Conservation (phyloP, 2,797 vertebrate genomes). For the Helarctos malayanus region DNA sequence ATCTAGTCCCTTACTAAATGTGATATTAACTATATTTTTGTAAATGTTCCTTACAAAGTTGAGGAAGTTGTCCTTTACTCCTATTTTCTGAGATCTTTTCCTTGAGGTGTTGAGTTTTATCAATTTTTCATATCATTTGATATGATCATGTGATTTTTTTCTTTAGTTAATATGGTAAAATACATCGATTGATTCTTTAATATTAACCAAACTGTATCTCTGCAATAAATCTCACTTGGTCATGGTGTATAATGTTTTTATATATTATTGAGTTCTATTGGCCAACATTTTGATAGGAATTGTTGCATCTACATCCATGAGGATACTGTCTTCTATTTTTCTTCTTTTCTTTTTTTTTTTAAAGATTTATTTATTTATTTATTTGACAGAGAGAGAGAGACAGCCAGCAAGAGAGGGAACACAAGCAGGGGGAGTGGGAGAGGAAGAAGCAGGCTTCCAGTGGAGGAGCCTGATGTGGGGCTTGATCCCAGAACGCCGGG, state of each 20-base stretch:
- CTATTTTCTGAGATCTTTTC: neutral
- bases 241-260: neutral
- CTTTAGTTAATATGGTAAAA: neutral
- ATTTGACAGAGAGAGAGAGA: no score
- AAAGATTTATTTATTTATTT: no score
- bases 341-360: neutral
- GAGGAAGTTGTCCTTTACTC: neutral
- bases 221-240: neutral
- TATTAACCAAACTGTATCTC: neutral
- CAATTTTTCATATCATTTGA: neutral
- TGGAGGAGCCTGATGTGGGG: no score
- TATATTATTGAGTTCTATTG: neutral
- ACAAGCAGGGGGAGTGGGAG: no score
- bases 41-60: neutral
- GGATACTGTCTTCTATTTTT: neutral
- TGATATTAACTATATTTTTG: neutral
- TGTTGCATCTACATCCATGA: neutral
- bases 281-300: neutral
- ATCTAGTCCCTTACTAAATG: neutral
- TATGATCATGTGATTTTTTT: neutral
- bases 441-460: no score
- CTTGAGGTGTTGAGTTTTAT: neutral
- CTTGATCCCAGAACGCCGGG: no score
- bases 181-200: neutral
- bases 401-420: no score